phyloP scores from a whole-genome alignment of 2,797 vertebrate genomes.

The Rhabdomys pumilio region DNA sequence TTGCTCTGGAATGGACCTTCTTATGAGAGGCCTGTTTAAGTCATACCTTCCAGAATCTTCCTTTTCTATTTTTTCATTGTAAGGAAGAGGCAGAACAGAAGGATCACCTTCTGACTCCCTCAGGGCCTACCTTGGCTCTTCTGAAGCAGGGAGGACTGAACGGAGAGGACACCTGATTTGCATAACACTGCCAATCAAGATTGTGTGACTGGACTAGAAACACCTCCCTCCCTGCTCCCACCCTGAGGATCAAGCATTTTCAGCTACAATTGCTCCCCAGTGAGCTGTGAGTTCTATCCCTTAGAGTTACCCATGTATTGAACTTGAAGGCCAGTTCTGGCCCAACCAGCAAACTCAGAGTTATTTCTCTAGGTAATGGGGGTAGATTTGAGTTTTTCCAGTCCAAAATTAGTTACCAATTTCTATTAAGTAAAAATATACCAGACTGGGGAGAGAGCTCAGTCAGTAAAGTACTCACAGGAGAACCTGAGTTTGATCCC shows the following conservation, averaged over 20 bases:
- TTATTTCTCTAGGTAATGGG: constrained; percentile 52
- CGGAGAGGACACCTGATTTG: neutral
- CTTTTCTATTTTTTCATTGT: constrained; percentile 79
- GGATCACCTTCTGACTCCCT: constrained; percentile 79
- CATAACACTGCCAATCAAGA: neutral
- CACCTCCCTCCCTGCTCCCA: neutral
- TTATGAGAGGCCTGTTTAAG: constrained; percentile 88
- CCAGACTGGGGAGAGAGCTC: neutral
- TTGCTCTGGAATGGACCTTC: constrained; percentile 86
- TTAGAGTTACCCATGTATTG: neutral
- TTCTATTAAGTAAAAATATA: neutral
- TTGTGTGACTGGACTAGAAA: neutral
- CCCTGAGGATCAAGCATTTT: neutral
- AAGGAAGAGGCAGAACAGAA: constrained; percentile 77
- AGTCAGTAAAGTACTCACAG: neutral
- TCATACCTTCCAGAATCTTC: constrained; percentile 86
- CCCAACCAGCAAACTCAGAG: neutral
- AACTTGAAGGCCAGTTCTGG: neutral
- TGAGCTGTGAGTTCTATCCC: constrained; percentile 18
- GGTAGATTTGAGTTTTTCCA: neutral
- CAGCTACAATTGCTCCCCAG: neutral
- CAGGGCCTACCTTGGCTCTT: constrained; percentile 73
- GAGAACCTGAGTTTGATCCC: neutral
- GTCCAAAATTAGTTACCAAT: neutral
- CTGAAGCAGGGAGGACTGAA: neutral